These are phyloP conservation scores for Indicator indicator DNA, from an alignment of 2,113 vertebrate species.

Conservation along the genomic window DNA sequence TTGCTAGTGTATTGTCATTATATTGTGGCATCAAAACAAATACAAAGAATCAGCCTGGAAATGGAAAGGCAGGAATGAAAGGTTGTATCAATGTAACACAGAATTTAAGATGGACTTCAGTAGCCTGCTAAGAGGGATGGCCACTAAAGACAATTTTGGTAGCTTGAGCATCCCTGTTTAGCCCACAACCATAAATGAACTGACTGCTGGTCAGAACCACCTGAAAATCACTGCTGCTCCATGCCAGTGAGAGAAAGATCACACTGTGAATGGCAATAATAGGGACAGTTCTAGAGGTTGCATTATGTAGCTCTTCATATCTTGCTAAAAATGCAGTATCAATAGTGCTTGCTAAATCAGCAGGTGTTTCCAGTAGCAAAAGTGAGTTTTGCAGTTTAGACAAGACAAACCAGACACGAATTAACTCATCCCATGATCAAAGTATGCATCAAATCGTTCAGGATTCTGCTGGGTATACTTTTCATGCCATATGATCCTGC, in stretches of 20 bases:
- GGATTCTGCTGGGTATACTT: neutral
- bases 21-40: neutral
- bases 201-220: neutral
- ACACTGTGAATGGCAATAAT: neutral
- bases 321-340: neutral
- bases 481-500: rapidly evolving
- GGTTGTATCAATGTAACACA: neutral
- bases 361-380: conserved; percentile 14
- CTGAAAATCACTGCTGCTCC: neutral
- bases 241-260: neutral
- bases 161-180: neutral
- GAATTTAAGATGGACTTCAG: neutral
- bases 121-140: neutral
- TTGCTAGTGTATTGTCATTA: neutral
- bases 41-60: neutral
- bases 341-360: conserved; percentile 18
- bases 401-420: neutral
- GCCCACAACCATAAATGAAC: neutral
- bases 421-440: neutral
- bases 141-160: neutral
- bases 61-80: neutral
- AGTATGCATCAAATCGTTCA: neutral
- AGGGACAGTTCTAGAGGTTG: conserved; percentile 17
- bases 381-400: conserved; percentile 3
- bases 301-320: neutral